Percentiles rank a stretch among this genome's conserved stretches.
phyloP scores from a whole-genome alignment of 2,113 vertebrate genomes.

The Phodopus roborovskii region DNA sequence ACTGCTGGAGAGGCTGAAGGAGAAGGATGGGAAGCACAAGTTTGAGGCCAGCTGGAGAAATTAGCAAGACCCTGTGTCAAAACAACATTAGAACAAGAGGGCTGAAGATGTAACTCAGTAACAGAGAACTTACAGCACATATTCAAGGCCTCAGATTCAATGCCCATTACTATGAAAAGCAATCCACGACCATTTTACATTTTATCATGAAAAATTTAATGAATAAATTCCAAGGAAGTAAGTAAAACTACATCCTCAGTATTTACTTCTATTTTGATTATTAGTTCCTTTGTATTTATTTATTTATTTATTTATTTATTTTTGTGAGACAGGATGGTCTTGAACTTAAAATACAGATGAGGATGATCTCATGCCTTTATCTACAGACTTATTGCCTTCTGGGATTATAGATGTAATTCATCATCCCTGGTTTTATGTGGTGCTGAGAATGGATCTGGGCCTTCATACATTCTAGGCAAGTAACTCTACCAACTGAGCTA shows the following conservation, averaged over 20 bases:
- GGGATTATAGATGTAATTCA: neutral
- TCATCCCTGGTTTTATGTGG: neutral
- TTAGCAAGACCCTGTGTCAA: neutral
- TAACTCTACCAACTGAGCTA: neutral
- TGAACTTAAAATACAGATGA: neutral
- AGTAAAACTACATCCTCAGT: neutral
- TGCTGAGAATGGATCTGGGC: neutral
- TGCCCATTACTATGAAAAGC: neutral
- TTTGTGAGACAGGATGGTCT: neutral
- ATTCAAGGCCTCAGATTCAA: neutral
- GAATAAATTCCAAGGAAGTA: slow-evolving; percentile 24
- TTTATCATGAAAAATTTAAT: slow-evolving; percentile 40
- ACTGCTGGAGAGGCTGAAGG: neutral
- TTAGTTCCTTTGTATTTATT: neutral
- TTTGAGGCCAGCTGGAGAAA: neutral
- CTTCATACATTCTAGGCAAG: neutral
- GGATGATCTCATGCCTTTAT: neutral
- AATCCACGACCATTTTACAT: neutral
- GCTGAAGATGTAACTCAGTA: neutral
- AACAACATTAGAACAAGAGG: neutral
- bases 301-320: neutral
- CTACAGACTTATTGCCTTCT: neutral
- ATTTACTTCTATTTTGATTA: slow-evolving; percentile 29
- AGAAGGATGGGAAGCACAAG: neutral
- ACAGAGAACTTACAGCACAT: neutral